Evolutionary conservation across 2,888 invertebrate genomes (phyloP), one percentile per base, ranked within the genome.

Genomic region (Epinotia brunnichana): DNA sequence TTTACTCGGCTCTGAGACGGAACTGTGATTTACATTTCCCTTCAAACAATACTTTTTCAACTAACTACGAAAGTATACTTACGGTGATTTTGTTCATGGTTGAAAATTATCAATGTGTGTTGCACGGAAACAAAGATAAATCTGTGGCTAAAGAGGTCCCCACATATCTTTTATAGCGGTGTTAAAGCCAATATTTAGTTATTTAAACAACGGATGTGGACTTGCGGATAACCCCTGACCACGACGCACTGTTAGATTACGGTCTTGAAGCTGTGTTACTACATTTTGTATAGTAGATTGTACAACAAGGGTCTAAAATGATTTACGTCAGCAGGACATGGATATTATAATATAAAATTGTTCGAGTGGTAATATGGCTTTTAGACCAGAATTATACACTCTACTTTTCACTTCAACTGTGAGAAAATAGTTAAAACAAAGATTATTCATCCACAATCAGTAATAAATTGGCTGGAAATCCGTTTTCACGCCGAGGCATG

Each of bases 151-250:
- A 57, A 61, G 60, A 57, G 63, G 69, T 68, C 63, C 62, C 73
- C 69, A 74, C 71, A 68, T 69, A 77, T 80, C 81, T 83, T 86
- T 79, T 87, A 87, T 85, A 85, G 70, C 57, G 69, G 75, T 75
- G 74, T 70, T 64, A 35, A 64, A n/a, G 69, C 77, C 79, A 83
- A 85, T 82, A 83, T 82, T 85, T 78, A 81, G 82, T 78, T 74
- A 68, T 75, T 69, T 70, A 70, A 69, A 78, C 76, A 70, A 7
- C 35, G 35, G 9, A 35, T 9, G 35, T 9, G 35, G 35, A 9
- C 9, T 35, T 54, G 35, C 21, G 70, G 81, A 81, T 82, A 83
- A 80, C 83, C 83, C 75, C 74, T 78, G 79, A 79, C 79, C 77
- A 70, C 57, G 21, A 10, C 68, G 11, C 54, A 29, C 29, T 63